phyloP scores from a whole-genome alignment of 2,113 vertebrate genomes.

The Diadophis punctatus region DNA sequence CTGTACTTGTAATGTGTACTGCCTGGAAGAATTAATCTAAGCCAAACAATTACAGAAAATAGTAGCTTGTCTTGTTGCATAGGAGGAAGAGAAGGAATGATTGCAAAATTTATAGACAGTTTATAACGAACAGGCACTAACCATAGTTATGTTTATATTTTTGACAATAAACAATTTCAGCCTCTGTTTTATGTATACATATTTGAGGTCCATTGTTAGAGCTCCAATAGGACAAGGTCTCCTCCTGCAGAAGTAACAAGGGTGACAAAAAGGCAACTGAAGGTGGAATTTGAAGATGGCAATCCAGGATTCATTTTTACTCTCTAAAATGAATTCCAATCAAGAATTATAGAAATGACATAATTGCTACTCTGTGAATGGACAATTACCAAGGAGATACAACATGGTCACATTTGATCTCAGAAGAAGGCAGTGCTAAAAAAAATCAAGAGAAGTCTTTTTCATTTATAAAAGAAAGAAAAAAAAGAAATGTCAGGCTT shows the following conservation, averaged over 20 bases:
- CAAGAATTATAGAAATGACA: neutral
- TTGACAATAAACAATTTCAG: neutral
- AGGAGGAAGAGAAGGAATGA: neutral
- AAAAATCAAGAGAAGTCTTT: neutral
- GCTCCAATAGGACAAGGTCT: neutral
- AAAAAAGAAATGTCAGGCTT: neutral
- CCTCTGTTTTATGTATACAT: neutral
- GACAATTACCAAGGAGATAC: too few species aligned
- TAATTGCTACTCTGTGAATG: neutral
- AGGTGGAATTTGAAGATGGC: neutral
- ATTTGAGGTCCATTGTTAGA: neutral
- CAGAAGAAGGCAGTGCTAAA: neutral
- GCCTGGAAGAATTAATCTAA: neutral
- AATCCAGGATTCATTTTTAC: neutral
- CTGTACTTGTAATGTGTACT: neutral
- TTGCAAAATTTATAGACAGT: neutral
- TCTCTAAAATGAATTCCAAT: neutral
- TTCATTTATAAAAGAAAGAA: neutral
- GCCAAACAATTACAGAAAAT: neutral
- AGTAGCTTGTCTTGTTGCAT: neutral
- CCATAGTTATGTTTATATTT: neutral
- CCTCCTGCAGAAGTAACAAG: neutral
- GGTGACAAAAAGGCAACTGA: neutral
- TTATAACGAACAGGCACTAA: neutral
- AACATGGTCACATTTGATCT: neutral